Percentiles rank a stretch among this genome's conserved stretches.
These are phyloP conservation scores for Gymnobelideus leadbeateri DNA, from an alignment of 2,113 vertebrate species.

Conservation along the genomic window DNA sequence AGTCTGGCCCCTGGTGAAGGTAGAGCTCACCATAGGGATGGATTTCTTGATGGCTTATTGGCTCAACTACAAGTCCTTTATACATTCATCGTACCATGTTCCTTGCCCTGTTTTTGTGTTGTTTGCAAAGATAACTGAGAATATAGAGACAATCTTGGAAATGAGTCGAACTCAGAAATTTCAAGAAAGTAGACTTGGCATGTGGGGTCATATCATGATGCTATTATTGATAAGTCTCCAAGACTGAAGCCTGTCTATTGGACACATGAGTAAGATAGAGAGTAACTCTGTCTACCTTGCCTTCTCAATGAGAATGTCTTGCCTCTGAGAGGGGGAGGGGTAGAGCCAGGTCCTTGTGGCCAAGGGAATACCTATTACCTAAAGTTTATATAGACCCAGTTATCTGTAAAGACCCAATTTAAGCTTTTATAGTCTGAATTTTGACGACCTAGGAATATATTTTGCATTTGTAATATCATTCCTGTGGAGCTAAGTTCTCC, in stretches of 20 bases:
- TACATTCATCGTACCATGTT: background rate
- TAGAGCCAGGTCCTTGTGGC: background rate
- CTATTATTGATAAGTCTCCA: background rate
- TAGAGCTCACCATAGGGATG: background rate
- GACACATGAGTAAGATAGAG: background rate
- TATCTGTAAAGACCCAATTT: background rate
- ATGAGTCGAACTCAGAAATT: background rate
- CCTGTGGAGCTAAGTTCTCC: background rate
- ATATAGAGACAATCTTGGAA: background rate
- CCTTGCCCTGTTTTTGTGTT: background rate
- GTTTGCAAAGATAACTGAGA: background rate
- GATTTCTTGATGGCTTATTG: background rate
- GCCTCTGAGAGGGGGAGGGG: background rate
- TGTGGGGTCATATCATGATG: background rate
- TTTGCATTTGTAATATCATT: background rate
- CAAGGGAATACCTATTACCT: background rate
- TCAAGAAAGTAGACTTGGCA: background rate
- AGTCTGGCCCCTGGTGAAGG: background rate
- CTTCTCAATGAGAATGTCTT: background rate
- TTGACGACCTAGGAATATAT: background rate
- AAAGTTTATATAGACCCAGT: background rate
- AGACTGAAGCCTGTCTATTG: background rate
- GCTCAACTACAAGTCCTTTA: background rate
- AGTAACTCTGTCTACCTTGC: background rate
- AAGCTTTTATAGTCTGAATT: slow-evolving; percentile 1